A percentile compares a stretch with the other conserved stretches of the same genome.
phyloP scores from a whole-genome alignment of 2,888 invertebrate species.

The Dynastes maya region DNA sequence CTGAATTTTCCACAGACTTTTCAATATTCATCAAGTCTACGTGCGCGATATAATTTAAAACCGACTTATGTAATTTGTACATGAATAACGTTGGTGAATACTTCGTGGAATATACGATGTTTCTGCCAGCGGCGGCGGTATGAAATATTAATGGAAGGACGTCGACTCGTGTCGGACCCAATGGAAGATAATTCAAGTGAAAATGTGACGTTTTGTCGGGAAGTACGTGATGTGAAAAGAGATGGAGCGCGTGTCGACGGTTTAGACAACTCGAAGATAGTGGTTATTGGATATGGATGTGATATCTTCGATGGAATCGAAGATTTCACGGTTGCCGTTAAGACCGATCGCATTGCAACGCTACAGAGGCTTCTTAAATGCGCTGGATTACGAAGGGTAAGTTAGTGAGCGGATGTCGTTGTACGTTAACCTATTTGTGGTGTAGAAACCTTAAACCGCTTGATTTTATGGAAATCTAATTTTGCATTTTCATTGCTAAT shows the following conservation, averaged over 20 bases:
- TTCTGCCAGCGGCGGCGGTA: conserved; percentile 19
- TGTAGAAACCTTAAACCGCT: not conserved
- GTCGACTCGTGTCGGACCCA: conserved; percentile 44
- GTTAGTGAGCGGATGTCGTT: conserved; percentile 54
- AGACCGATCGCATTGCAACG: conserved; percentile 72
- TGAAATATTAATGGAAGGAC: conserved; percentile 50
- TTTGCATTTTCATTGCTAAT: no score
- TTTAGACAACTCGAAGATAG: conserved; percentile 54
- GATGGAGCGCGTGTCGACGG: conserved; percentile 52
- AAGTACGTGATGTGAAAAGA: conserved; percentile 57
- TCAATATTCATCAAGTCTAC: not conserved
- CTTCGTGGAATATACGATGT: not conserved
- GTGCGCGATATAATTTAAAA: not conserved
- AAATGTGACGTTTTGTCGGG: conserved; percentile 57
- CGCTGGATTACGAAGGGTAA: conserved; percentile 75
- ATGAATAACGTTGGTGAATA: conserved; percentile 11
- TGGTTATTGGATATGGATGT: conserved; percentile 22
- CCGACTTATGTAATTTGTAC: conserved; percentile 9
- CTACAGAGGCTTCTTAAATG: conserved; percentile 74
- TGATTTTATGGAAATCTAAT: not conserved
- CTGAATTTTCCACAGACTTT: not conserved
- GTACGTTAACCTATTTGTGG: not conserved
- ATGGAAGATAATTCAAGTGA: conserved; percentile 57
- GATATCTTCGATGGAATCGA: conserved; percentile 44
- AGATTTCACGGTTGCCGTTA: conserved; percentile 72